phyloP scores from a whole-genome alignment of 2,888 invertebrate species.

The Xestoiulus laeticollis region DNA sequence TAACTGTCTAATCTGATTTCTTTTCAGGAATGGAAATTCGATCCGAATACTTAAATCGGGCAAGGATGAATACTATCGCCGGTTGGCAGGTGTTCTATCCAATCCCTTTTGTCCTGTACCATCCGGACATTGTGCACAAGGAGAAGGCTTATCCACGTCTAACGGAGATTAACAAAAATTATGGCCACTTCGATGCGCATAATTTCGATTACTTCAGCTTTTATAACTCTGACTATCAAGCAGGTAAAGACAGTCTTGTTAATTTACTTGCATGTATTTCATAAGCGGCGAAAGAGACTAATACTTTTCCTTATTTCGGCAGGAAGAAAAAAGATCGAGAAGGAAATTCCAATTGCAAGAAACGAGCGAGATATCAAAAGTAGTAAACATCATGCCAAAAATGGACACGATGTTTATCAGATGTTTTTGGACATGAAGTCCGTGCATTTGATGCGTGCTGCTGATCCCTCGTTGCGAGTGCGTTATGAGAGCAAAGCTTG shows the following conservation, averaged over 20 bases:
- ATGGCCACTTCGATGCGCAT: conserved; percentile 81
- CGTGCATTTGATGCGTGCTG: conserved; percentile 78
- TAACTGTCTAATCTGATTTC: no score
- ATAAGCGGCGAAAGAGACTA: conserved; percentile 56
- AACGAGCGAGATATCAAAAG: conserved; percentile 71
- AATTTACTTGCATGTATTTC: no score
- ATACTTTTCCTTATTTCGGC: conserved; percentile 60
- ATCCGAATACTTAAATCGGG: conserved; percentile 88
- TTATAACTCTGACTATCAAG: conserved; percentile 79
- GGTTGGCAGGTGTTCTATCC: conserved; percentile 90
- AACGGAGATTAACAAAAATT: conserved; percentile 76
- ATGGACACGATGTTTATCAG: conserved; percentile 68
- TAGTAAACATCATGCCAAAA: conserved; percentile 53
- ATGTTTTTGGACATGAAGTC: conserved; percentile 75
- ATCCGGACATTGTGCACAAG: conserved; percentile 69
- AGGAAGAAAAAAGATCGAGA: conserved; percentile 72
- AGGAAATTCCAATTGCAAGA: conserved; percentile 71
- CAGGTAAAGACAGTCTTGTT: background rate
- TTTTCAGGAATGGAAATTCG: conserved; percentile 72
- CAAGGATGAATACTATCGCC: conserved; percentile 92
- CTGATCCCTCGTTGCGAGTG: conserved; percentile 80
- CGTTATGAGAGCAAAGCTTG: conserved; percentile 64
- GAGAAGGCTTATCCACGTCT: conserved; percentile 62
- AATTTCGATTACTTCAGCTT: conserved; percentile 80
- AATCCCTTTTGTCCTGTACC: conserved; percentile 88